phyloP scores from a whole-genome alignment of 2,888 invertebrate species.

The Yponomeuta malinellus region DNA sequence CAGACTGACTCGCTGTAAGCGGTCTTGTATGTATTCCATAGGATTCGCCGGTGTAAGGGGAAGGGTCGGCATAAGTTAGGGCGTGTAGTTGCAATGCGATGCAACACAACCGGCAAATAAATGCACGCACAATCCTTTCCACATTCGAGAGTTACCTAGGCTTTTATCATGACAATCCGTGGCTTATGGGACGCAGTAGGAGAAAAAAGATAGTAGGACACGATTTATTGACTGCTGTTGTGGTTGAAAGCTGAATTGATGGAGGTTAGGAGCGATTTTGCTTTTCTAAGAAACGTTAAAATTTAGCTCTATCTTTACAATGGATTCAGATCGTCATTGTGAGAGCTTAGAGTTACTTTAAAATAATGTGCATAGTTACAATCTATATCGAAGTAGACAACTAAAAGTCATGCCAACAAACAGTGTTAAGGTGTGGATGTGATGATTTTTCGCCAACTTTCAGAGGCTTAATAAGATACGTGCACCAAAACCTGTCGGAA shows the following conservation, averaged over 20 bases:
- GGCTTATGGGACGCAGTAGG: background rate
- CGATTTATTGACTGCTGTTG: background rate
- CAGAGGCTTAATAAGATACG: too few species aligned
- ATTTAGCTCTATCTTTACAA: too few species aligned
- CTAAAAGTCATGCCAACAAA: too few species aligned
- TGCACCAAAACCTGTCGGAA: too few species aligned
- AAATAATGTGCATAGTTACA: too few species aligned
- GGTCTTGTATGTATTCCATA: slow-evolving; percentile 64
- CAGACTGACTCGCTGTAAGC: slow-evolving; percentile 60
- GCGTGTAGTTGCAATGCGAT: slow-evolving; percentile 66
- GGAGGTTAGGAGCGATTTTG: too few species aligned
- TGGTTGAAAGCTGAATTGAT: background rate
- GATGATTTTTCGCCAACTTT: too few species aligned
- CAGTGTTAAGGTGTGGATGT: too few species aligned
- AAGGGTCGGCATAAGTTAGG: slow-evolving; percentile 67
- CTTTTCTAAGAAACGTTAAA: too few species aligned
- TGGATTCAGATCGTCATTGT: too few species aligned
- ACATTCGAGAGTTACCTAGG: background rate
- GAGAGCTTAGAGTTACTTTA: too few species aligned
- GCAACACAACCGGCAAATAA: slow-evolving; percentile 42
- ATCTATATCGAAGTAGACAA: too few species aligned
- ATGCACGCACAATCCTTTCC: background rate
- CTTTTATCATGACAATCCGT: background rate
- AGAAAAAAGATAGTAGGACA: background rate
- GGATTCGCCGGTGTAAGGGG: slow-evolving; percentile 67